Evolutionary conservation across 2,888 invertebrate species (phyloP).

Genomic region (Kuschelorhynchus macadamiae): DNA sequence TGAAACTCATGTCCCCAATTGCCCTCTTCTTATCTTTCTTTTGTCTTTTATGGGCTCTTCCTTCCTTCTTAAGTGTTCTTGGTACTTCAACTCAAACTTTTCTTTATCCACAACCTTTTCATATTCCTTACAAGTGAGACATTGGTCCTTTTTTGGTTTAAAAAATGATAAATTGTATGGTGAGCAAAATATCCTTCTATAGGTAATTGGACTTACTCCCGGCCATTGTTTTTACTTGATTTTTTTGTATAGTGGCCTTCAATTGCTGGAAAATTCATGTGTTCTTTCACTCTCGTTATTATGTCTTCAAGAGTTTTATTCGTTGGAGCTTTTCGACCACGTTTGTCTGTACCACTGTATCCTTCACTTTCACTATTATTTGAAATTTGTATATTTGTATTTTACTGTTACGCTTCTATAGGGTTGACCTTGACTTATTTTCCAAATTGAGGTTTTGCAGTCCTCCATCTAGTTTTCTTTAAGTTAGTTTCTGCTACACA

Average conservation of each 20-base stretch:
- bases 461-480: too few relatives aligned
- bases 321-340: slow-evolving; percentile 10
- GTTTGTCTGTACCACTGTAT: slow-evolving; percentile 15
- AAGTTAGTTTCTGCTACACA: too few relatives aligned
- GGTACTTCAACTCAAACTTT: slow-evolving; percentile 15
- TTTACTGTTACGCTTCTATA: not conserved
- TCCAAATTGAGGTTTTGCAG: too few relatives aligned
- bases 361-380: slow-evolving; percentile 27
- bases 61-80: slow-evolving; percentile 18
- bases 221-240: slow-evolving; percentile 17
- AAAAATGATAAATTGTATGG: slow-evolving; percentile 39
- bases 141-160: slow-evolving; percentile 23
- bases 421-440: too few relatives aligned
- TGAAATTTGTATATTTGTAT: slow-evolving; percentile 8
- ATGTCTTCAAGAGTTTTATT: slow-evolving; percentile 29
- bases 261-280: slow-evolving; percentile 33
- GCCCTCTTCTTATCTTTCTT: slow-evolving; percentile 30
- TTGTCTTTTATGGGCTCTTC: slow-evolving; percentile 13
- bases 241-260: slow-evolving; percentile 37
- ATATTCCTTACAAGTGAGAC: slow-evolving; percentile 31
- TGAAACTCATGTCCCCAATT: slow-evolving; percentile 25
- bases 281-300: slow-evolving; percentile 22
- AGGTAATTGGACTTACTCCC: slow-evolving; percentile 16
- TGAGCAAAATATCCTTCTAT: slow-evolving; percentile 19
- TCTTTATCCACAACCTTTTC: slow-evolving; percentile 15